Evolutionary conservation across 2,888 invertebrate genomes (phyloP), one percentile per base, ranked within the genome.

Genomic region (Xanthia icteritia): DNA sequence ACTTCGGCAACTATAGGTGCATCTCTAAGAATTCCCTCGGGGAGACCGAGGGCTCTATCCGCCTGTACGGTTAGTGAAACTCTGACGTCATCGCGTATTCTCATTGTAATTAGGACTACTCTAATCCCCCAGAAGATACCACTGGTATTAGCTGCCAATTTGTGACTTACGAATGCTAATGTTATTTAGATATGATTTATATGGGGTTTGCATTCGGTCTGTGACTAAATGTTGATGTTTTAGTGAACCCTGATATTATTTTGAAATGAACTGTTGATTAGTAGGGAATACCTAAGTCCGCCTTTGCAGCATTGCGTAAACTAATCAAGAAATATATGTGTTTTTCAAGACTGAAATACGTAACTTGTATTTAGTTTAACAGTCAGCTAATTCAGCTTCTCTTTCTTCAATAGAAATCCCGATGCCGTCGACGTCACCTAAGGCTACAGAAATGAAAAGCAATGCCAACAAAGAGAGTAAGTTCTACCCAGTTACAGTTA

Each of bases 1-100:
- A 99, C 97, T 99, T 99, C 92, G 99, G 99, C 84, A 98, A 98
- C 97, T 99, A 99, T 95, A 97, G 98, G 91, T 99, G 99, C 97
- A 98, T 99, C 95, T 99, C 99, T 89, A 99, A 99, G 96, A 99
- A 99, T 96, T 99, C 99, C 73, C 97, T 99, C 67, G 99, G 99
- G 82, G 99, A 99, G 97, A 99, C 99, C 17, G 99, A 99, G 96
- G 99, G 99, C 89, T 98, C 99, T 89, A 99, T 99, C 94, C 97
- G 99, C 93, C 97, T 99, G 88, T 99, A 99, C 95, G 99, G 99
- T 99, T 97, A 93, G 93, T 88, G 79, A 67, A 75, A 70, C 79
- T 70, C 54, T 51, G 56, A 64, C 58, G 61, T 58, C 77, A 73
- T 81, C 65, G 70, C 45, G 48, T 74, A 83, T 77, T 69, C 77